These are phyloP conservation scores for Campoletis raptor DNA, from an alignment of 2,888 invertebrate species.

Conservation along the genomic window DNA sequence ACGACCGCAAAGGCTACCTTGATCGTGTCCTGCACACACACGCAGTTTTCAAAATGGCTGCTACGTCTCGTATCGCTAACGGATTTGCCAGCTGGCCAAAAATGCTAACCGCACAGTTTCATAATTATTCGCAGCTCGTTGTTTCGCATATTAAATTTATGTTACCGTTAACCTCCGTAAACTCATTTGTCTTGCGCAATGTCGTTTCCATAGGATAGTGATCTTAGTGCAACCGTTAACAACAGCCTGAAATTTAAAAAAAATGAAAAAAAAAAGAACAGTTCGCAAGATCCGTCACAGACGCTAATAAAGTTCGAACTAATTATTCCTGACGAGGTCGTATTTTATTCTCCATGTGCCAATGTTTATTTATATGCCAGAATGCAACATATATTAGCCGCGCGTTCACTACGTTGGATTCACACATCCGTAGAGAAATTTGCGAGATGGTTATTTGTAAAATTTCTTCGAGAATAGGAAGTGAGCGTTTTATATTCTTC, in stretches of 20 bases:
- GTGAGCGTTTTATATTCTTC: constrained; percentile 45
- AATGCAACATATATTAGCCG: neutral
- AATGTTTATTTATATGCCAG: no score
- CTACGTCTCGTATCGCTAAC: constrained; percentile 23
- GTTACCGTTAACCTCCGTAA: constrained; percentile 56
- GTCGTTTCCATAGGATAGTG: constrained; percentile 28
- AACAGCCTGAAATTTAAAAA: neutral
- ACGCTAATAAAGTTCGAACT: constrained; percentile 13
- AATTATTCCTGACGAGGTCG: neutral
- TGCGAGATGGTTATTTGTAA: neutral
- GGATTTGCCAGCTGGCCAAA: constrained; percentile 50
- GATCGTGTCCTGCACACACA: constrained; percentile 18
- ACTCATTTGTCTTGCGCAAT: constrained; percentile 47
- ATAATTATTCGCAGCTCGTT: constrained; percentile 54
- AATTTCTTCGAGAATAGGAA: constrained; percentile 52
- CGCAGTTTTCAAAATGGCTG: constrained; percentile 35
- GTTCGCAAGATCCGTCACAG: neutral
- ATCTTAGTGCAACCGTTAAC: constrained; percentile 4
- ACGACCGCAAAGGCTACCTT: constrained; percentile 51
- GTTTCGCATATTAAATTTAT: constrained; percentile 65
- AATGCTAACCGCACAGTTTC: constrained; percentile 58
- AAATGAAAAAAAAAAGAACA: neutral
- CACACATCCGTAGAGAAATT: neutral
- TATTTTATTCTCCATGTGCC: no score
- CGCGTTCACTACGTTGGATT: neutral